These are phyloP conservation scores for Ectobius pallidus DNA, from an alignment of 2,888 invertebrate species.

Conservation along the genomic window DNA sequence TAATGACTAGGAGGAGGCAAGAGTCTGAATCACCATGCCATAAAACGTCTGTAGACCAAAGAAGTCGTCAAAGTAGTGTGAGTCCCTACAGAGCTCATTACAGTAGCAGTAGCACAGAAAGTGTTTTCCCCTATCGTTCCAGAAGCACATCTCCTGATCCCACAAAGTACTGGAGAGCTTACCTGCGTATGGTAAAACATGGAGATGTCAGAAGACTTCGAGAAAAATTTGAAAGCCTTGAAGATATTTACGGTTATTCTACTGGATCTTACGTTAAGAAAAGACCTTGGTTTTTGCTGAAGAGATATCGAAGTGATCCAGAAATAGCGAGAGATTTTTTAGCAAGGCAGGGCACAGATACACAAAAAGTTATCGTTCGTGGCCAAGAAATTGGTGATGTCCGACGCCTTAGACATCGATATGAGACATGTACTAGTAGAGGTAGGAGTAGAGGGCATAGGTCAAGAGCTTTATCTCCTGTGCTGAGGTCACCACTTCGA, in stretches of 20 bases:
- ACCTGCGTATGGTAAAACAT: constrained; percentile 72
- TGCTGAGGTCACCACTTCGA: constrained; percentile 66
- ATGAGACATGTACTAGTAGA: constrained; percentile 60
- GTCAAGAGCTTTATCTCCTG: constrained; percentile 65
- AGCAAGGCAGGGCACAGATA: constrained; percentile 56
- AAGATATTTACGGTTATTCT: constrained; percentile 54
- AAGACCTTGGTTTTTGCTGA: constrained; percentile 51
- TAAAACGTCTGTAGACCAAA: background rate
- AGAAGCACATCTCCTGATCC: constrained; percentile 77
- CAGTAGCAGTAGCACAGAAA: constrained; percentile 36
- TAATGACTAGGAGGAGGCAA: constrained; percentile 44
- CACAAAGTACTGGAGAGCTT: constrained; percentile 71
- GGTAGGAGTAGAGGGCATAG: constrained; percentile 59
- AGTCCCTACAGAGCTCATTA: background rate
- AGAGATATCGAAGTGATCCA: constrained; percentile 79
- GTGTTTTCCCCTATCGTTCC: constrained; percentile 56
- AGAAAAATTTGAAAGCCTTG: constrained; percentile 75
- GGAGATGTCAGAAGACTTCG: constrained; percentile 81
- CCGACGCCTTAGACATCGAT: constrained; percentile 64
- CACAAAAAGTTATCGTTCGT: constrained; percentile 57
- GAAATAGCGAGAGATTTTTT: constrained; percentile 69
- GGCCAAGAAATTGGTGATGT: constrained; percentile 64
- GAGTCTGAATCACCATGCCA: constrained; percentile 56
- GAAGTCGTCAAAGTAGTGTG: background rate
- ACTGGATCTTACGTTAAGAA: constrained; percentile 49